Base-by-base conservation (phyloP, 1,140 invertebrate genomes). In the Bombus ignitus region DNA sequence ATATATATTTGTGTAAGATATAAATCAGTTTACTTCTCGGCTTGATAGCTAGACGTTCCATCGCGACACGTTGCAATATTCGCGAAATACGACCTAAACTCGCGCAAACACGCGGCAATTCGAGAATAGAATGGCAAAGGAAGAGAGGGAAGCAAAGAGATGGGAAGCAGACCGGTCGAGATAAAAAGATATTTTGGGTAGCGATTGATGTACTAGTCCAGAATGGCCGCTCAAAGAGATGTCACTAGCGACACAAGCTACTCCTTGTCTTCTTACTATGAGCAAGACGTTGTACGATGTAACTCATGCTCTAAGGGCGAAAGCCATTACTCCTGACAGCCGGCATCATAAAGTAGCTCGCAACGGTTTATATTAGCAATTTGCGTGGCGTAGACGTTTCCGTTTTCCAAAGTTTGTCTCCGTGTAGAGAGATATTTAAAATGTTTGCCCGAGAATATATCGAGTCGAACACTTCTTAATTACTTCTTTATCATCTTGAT, bases 61-160 rank as follows among this genome's bases (percentile, higher is more conserved):
- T 42, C 42, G 66, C 35, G 72, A 47, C 25, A 37, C 44, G 42
- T n/a, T n/a, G 13, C n/a, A 15, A 28, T 32, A 66, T 9, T 5
- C 18, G 32, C 15, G 53, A 65, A 22, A 39, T 42, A 42, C n/a
- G 37, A 10, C 6, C 65, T 83, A 83, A 89, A 83, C 81, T 72
- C 76, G 84, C 53, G 66, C 53, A 75, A 42, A 47, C 75, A 70
- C 53, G 57, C n/a, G 82, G 57, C 77, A 57, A 44, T 75, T 89
- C 83, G 81, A 83, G 81, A 89, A 88, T 85, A 81, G 70, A 88
- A 82, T 47, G 81, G 66, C 78, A 85, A 88, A 86, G 88, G 82
- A 82, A 88, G 85, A 18, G 66, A 12, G 28, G 25, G 39, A 22
- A 39, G 47, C 59, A 53, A 1, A 47, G 42, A 53, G 47, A 32